Percentiles rank a stretch among this genome's conserved stretches.
Evolutionary conservation across 2,113 vertebrate species (phyloP).

Genomic region (Entelurus aequoreus): DNA sequence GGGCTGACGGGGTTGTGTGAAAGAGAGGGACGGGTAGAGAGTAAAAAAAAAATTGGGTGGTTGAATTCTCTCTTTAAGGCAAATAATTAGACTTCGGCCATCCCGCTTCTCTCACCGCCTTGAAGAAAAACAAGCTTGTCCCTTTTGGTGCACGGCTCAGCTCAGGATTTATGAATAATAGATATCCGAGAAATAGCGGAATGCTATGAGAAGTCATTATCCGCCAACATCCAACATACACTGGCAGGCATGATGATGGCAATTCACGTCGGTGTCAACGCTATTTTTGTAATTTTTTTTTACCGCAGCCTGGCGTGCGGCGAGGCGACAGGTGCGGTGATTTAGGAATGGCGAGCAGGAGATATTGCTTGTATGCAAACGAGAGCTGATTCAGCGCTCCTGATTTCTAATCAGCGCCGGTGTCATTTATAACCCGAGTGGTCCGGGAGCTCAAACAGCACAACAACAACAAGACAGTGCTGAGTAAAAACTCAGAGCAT

Average conservation of each 20-base stretch:
- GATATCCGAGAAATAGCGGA: slow-evolving; percentile 63
- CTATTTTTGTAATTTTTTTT: slow-evolving; percentile 11
- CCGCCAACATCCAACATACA: slow-evolving; percentile 55
- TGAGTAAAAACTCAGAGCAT: background rate
- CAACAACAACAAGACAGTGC: background rate
- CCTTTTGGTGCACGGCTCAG: slow-evolving; percentile 53
- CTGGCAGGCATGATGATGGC: slow-evolving; percentile 50
- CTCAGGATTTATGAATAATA: slow-evolving; percentile 66
- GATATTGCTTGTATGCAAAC: slow-evolving; percentile 80
- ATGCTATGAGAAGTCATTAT: slow-evolving; percentile 63
- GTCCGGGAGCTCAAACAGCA: slow-evolving; percentile 38
- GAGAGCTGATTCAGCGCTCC: slow-evolving; percentile 75
- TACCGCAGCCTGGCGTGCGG: slow-evolving; percentile 30
- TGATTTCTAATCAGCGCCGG: slow-evolving; percentile 70
- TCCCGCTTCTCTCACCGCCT: slow-evolving; percentile 15
- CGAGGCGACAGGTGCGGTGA: slow-evolving; percentile 50
- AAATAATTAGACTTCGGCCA: slow-evolving; percentile 59
- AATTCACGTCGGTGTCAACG: slow-evolving; percentile 41
- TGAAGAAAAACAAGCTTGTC: slow-evolving; percentile 40
- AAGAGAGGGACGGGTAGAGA: slow-evolving; percentile 22
- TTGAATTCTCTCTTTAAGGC: slow-evolving; percentile 47
- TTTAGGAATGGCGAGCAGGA: slow-evolving; percentile 61
- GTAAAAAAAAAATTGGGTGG: slow-evolving; percentile 23
- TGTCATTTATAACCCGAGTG: slow-evolving; percentile 64
- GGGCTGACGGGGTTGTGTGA: slow-evolving; percentile 21